Conservation (phyloP, 2,113 vertebrate species). For the Nerophis ophidion region DNA sequence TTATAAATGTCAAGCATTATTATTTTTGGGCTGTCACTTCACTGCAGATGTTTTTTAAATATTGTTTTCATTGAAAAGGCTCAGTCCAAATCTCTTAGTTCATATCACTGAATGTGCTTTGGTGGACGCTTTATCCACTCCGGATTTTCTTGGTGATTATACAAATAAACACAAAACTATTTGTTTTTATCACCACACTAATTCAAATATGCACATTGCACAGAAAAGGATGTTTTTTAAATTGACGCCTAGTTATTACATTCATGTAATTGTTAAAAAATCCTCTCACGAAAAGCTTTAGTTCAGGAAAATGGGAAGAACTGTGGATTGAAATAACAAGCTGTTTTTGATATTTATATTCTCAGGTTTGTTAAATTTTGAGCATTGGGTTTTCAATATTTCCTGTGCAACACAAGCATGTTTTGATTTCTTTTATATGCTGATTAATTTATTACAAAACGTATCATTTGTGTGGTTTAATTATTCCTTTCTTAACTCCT, state of each 20-base stretch:
- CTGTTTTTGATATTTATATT: slow-evolving; percentile 71
- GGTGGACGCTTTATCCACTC: slow-evolving; percentile 27
- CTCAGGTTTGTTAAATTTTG: slow-evolving; percentile 70
- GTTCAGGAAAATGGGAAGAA: slow-evolving; percentile 48
- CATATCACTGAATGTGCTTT: slow-evolving; percentile 52
- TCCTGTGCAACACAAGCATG: slow-evolving; percentile 63
- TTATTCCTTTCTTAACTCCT: slow-evolving; percentile 62
- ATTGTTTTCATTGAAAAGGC: slow-evolving; percentile 25
- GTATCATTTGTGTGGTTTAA: slow-evolving; percentile 70
- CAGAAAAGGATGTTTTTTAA: slow-evolving; percentile 52
- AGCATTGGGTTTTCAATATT: slow-evolving; percentile 61
- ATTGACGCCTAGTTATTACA: slow-evolving; percentile 58
- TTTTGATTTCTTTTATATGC: slow-evolving; percentile 57
- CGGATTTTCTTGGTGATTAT: slow-evolving; percentile 23
- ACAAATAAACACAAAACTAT: not conserved
- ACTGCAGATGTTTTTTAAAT: slow-evolving; percentile 11
- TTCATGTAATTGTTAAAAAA: slow-evolving; percentile 41
- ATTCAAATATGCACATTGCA: slow-evolving; percentile 70
- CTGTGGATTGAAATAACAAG: slow-evolving; percentile 59
- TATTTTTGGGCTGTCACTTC: slow-evolving; percentile 29
- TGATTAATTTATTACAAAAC: slow-evolving; percentile 73
- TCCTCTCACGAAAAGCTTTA: slow-evolving; percentile 59
- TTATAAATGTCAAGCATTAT: slow-evolving; percentile 8
- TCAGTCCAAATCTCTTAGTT: slow-evolving; percentile 54
- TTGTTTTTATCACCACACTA: slow-evolving; percentile 56